These are phyloP conservation scores for Pelagia noctiluca DNA, from an alignment of 30 jellyfish, hydroid and myxozoan species.

Conservation along the genomic window DNA sequence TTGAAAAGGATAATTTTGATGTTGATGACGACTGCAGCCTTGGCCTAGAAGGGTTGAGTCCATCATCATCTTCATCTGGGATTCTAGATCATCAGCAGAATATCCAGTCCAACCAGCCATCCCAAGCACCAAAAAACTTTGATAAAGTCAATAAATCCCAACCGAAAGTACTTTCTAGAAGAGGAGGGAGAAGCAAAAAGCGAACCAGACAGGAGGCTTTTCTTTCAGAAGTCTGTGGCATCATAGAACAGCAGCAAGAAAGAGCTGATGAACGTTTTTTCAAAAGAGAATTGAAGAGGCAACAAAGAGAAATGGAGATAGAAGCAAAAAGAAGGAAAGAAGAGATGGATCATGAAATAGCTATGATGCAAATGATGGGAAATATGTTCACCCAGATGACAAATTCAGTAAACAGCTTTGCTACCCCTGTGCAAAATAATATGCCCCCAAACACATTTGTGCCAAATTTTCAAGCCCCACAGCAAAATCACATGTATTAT, in stretches of 20 bases:
- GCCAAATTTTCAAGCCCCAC: no score
- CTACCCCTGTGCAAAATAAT: constrained; percentile 6
- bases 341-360: not conserved
- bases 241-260: constrained; percentile 14
- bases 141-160: not conserved
- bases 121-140: not conserved
- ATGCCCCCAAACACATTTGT: no score
- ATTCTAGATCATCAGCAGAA: no score
- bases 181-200: constrained; percentile 24
- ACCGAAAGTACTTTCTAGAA: not conserved
- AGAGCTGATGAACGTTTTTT: constrained; percentile 9
- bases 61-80: no score
- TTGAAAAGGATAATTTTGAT: constrained; percentile 9
- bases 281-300: constrained; percentile 3
- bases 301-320: no score
- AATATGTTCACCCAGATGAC: constrained; percentile 19
- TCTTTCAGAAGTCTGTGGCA: not conserved
- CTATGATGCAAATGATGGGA: no score
- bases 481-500: no score
- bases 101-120: not conserved
- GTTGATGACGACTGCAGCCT: no score
- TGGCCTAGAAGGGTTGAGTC: no score
- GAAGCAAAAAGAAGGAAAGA: no score
- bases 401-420: not conserved
- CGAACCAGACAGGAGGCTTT: constrained; percentile 22